phyloP scores from a whole-genome alignment of 2,797 vertebrate species.

The Danio jaintianensis region DNA sequence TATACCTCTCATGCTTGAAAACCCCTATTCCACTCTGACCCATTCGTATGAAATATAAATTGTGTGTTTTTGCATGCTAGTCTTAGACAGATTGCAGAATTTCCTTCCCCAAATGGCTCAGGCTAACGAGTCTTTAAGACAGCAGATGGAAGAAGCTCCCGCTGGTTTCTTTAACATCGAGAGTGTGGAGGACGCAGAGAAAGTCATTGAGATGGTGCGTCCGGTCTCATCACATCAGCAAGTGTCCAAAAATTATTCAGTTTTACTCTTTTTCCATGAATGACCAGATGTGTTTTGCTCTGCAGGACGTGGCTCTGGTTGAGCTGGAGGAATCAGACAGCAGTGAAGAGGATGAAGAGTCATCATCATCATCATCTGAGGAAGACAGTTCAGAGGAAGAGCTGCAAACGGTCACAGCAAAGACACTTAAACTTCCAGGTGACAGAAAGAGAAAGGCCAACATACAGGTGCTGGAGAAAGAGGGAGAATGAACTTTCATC shows the following conservation, averaged over 20 bases:
- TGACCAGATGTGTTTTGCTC: not conserved
- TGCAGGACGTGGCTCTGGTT: slow-evolving; percentile 89
- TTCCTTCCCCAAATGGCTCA: slow-evolving; percentile 91
- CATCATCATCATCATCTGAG: slow-evolving; percentile 43
- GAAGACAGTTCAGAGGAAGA: slow-evolving; percentile 70
- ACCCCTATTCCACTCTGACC: too few relatives aligned
- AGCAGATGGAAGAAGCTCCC: slow-evolving; percentile 82
- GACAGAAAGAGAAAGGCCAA: slow-evolving; percentile 69
- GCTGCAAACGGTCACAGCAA: slow-evolving; percentile 73
- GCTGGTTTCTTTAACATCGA: slow-evolving; percentile 88
- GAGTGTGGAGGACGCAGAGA: slow-evolving; percentile 78
- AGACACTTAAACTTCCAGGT: slow-evolving; percentile 85
- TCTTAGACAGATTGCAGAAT: slow-evolving; percentile 86
- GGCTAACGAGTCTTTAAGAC: slow-evolving; percentile 88
- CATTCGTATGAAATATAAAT: not conserved
- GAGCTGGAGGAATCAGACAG: slow-evolving; percentile 81
- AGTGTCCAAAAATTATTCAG: not conserved
- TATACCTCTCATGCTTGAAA: too few relatives aligned
- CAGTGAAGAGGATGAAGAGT: slow-evolving; percentile 72
- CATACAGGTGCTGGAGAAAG: slow-evolving; percentile 83
- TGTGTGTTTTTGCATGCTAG: slow-evolving; percentile 66
- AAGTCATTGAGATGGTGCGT: slow-evolving; percentile 91
- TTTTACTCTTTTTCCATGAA: not conserved
- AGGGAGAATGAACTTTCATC: slow-evolving; percentile 30
- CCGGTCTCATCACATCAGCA: not conserved